Evolutionary conservation across 1,140 invertebrate genomes (phyloP), one percentile per base, ranked within the genome.

Genomic region (Danaus melanippus): DNA sequence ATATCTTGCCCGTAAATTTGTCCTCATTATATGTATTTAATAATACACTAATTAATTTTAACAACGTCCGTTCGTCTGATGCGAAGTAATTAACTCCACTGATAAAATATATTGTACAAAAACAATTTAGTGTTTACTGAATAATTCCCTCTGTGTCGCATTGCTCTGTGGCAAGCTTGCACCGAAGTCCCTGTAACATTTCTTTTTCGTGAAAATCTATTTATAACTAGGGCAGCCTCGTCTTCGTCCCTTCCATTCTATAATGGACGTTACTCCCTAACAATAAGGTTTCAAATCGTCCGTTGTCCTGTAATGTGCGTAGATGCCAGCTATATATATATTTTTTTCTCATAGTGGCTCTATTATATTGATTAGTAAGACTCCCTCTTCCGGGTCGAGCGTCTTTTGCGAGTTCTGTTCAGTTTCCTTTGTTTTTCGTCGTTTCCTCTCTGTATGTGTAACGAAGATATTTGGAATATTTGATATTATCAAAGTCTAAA

Each of bases 171-270:
- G 49, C 55, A 59, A 71, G 70, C 78, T 76, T 85, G 82, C 79
- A 85, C 75, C 82, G 76, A 80, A 84, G 79, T 80, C 82, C 76
- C 80, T 78, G 82, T 82, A 86, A 86, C 83, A 80, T 86, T 86
- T 86, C 83, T 86, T 86, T 84, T 86, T 84, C 80, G 83, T 84
- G 78, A 84, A 86, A 86, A 86, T 86, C 83, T 86, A 86, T 86
- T 86, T 86, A 86, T 86, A 86, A 86, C 77, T 84, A 86, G 80
- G 79, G 76, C 80, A 76, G 75, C 70, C 71, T 72, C 70, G 73
- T 67, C 69, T 66, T 58, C 49, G 21, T 47, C 9, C 12, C 55
- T 48, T 11, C 43, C 43, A 21, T 40, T 41, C 56, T 11, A 52
- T 64, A 68, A 49, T 61, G 43, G 49, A 68, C 59, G 54, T 50